Evolutionary conservation across 2,797 vertebrate genomes (phyloP).

Genomic region (Periophthalmus magnuspinnatus): DNA sequence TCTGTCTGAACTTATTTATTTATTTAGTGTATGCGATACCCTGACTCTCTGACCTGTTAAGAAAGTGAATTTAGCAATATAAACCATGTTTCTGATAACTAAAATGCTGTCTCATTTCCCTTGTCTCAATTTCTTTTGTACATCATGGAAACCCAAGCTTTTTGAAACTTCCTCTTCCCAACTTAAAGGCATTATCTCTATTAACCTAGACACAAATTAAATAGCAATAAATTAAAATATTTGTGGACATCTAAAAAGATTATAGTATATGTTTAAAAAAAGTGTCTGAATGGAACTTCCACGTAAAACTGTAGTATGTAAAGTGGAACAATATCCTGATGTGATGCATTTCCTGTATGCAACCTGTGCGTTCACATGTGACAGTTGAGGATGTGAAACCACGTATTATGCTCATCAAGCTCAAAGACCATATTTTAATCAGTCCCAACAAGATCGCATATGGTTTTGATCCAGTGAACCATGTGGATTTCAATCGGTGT

Average conservation of each 20-base stretch:
- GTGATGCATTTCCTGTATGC: constrained; percentile 27
- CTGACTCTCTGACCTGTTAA: neutral
- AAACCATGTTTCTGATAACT: neutral
- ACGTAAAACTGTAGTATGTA: neutral
- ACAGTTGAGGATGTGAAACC: constrained; percentile 41
- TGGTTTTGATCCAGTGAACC: neutral
- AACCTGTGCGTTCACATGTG: neutral
- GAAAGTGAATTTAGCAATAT: neutral
- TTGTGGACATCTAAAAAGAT: too few relatives aligned
- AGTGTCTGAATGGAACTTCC: neutral
- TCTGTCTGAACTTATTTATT: too few relatives aligned
- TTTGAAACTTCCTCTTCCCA: neutral
- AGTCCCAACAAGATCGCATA: neutral
- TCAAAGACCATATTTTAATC: fast-evolving
- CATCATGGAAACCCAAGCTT: neutral
- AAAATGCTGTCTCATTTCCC: neutral
- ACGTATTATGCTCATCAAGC: neutral
- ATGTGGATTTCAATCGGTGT: constrained; percentile 21
- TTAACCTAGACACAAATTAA: neutral
- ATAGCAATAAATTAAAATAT: too few relatives aligned
- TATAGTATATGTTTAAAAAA: neutral
- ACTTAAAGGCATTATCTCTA: neutral
- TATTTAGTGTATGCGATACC: too few relatives aligned
- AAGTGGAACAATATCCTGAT: neutral
- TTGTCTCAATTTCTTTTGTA: neutral